Evolutionary conservation across 2,797 vertebrate species (phyloP).

Genomic region (Siniperca obscura): DNA sequence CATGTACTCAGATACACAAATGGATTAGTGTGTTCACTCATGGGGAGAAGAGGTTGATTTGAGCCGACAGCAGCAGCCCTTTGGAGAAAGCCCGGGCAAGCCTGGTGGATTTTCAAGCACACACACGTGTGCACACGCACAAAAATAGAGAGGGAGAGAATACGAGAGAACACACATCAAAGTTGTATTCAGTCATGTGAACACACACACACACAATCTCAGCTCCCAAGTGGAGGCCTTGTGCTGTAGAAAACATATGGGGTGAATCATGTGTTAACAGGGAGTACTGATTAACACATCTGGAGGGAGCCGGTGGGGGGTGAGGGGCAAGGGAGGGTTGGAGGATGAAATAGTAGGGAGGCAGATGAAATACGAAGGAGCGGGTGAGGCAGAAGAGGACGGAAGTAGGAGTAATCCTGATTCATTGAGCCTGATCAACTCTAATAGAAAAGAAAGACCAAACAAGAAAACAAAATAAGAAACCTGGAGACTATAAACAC

Average conservation of each 20-base stretch:
- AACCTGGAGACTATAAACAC: constrained; percentile 39
- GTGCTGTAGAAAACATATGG: constrained; percentile 90
- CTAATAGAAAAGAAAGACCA: constrained; percentile 22
- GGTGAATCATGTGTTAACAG: constrained; percentile 93
- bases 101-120: constrained; percentile 75
- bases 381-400: constrained; percentile 24
- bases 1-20: constrained; percentile 83
- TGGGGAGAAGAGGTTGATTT: constrained; percentile 93
- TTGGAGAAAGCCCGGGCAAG: constrained; percentile 85
- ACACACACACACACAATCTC: constrained; percentile 57
- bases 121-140: constrained; percentile 71
- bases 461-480: constrained; percentile 47
- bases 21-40: constrained; percentile 94
- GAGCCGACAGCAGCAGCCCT: constrained; percentile 88
- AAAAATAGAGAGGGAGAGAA: constrained; percentile 73
- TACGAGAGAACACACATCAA: constrained; percentile 69
- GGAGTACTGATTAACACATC: constrained; percentile 97
- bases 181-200: constrained; percentile 71
- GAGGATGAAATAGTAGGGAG: constrained; percentile 22
- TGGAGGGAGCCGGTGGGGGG: constrained; percentile 80
- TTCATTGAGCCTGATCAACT: constrained; percentile 50
- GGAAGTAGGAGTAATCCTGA: constrained; percentile 44
- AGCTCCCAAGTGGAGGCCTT: constrained; percentile 74
- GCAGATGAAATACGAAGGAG: constrained; percentile 30
- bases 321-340: constrained; percentile 33